Evolutionary conservation across 2,113 vertebrate genomes (phyloP), one percentile per base, ranked within the genome.

Genomic region (Colaptes auratus): DNA sequence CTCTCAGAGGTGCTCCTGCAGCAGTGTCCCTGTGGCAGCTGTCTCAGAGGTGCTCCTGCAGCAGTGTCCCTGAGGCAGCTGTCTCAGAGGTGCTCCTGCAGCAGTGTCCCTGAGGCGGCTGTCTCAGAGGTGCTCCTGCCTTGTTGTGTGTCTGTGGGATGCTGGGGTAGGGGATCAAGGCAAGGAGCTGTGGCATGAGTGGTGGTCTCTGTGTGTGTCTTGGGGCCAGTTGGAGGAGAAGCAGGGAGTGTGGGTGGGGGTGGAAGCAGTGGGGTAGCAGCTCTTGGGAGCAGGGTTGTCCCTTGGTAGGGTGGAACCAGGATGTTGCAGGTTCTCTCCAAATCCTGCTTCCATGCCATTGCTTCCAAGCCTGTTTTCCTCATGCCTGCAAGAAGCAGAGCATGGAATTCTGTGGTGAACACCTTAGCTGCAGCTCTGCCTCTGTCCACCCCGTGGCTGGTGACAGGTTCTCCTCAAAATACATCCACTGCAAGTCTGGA

Each of bases 191-290:
- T 59, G 33, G 15, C 7, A 8, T 10, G 12, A 15, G 17, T 3
- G 3, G 31, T 10, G 24, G 55, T 19, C 21, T 19, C 16, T 11
- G 30, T 31, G 25, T 0, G 1, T 30, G 53, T 52, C 9, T 4
- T 18, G 25, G 55, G 33, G 23, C 8, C 21, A 42, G 18, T 8
- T 18, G 66, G 46, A 79, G 46, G 12, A 48, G 53, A 36, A 36
- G 31, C 4, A 19, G 24, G 11, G 4, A 6, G 35, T 23, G 71
- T 31, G 27, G 1, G 12, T 6, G 6, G 9, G 20, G 30, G 60
- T 46, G 70, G 8, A 17, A 17, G 64, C 8, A 5, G 50, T 44
- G 17, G 30, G 8, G 28, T 30, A 13, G 30, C 15, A 27, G 44
- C 23, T 14, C 25, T 6, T 17, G 44, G 44, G 61, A 81, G 16